A percentile compares a stretch with the other conserved stretches of the same genome.
Evolutionary conservation across 2,113 vertebrate species (phyloP).

Genomic region (Nerophis lumbriciformis): DNA sequence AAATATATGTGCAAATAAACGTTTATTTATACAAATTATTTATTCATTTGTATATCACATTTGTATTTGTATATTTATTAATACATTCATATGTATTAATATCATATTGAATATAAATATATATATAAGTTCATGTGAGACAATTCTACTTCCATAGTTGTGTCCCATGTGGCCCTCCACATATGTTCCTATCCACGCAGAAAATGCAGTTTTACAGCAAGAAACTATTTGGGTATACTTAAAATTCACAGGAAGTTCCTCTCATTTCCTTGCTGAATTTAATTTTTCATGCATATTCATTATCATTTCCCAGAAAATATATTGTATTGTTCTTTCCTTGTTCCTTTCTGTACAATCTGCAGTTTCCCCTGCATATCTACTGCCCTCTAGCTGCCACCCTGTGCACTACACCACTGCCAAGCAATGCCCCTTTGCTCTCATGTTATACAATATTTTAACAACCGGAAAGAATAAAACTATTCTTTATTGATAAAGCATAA

Average conservation of each 20-base stretch:
- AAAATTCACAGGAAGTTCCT: background rate
- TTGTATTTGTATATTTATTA: too few relatives aligned
- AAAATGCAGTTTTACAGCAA: background rate
- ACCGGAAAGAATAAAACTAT: constrained; percentile 41
- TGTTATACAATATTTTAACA: constrained; percentile 19
- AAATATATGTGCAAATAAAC: too few relatives aligned
- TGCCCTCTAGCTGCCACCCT: constrained; percentile 30
- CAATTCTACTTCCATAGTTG: too few relatives aligned
- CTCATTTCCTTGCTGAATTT: background rate
- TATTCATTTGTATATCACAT: too few relatives aligned
- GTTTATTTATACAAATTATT: too few relatives aligned
- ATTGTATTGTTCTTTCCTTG: constrained; percentile 7
- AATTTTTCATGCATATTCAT: too few relatives aligned
- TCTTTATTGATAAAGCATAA: constrained; percentile 45
- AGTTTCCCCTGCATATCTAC: background rate
- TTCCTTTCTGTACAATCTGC: background rate
- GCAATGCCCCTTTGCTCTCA: constrained; percentile 37
- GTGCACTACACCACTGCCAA: constrained; percentile 29
- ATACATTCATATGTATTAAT: too few relatives aligned
- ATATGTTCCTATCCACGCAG: too few relatives aligned
- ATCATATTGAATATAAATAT: too few relatives aligned
- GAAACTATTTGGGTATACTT: background rate
- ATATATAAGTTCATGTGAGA: too few relatives aligned
- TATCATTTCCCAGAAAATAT: background rate
- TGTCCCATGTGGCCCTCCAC: too few relatives aligned